Percentiles rank a stretch among this genome's conserved stretches.
These are phyloP conservation scores for Thinocorus orbignyianus DNA, from an alignment of 2,113 vertebrate species.

Conservation along the genomic window DNA sequence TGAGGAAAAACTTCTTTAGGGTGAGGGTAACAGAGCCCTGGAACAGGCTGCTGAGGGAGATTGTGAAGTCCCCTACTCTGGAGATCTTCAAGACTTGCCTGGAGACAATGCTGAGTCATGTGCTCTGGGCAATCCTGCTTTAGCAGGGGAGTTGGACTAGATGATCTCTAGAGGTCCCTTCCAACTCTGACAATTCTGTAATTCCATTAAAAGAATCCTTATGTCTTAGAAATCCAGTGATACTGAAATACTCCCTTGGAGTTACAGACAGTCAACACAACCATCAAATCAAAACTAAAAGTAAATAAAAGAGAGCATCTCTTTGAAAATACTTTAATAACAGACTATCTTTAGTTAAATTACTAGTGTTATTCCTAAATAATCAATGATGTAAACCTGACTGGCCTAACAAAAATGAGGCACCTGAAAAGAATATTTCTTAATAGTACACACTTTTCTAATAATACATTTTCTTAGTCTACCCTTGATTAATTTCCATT, in stretches of 20 bases:
- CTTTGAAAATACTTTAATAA: neutral
- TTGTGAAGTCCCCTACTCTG: too few relatives aligned
- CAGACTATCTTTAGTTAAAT: neutral
- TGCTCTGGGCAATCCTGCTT: too few relatives aligned
- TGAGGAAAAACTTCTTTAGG: too few relatives aligned
- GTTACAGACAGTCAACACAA: neutral
- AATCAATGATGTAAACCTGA: neutral
- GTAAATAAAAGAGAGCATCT: neutral
- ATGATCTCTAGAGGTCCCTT: too few relatives aligned
- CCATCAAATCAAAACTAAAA: neutral
- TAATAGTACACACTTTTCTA: neutral
- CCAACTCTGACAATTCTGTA: too few relatives aligned
- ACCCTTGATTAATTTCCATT: neutral
- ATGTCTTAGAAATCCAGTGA: neutral
- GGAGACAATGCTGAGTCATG: too few relatives aligned
- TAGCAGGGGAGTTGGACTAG: too few relatives aligned
- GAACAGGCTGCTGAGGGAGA: too few relatives aligned
- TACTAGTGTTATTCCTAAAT: neutral
- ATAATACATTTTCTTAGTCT: neutral
- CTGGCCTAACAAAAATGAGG: neutral
- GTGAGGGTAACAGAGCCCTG: too few relatives aligned
- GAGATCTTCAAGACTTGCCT: too few relatives aligned
- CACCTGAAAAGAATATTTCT: neutral
- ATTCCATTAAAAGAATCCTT: neutral
- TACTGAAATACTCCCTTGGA: neutral